Conservation (phyloP, 2,113 vertebrate species). For the Plecturocebus donacophilus region DNA sequence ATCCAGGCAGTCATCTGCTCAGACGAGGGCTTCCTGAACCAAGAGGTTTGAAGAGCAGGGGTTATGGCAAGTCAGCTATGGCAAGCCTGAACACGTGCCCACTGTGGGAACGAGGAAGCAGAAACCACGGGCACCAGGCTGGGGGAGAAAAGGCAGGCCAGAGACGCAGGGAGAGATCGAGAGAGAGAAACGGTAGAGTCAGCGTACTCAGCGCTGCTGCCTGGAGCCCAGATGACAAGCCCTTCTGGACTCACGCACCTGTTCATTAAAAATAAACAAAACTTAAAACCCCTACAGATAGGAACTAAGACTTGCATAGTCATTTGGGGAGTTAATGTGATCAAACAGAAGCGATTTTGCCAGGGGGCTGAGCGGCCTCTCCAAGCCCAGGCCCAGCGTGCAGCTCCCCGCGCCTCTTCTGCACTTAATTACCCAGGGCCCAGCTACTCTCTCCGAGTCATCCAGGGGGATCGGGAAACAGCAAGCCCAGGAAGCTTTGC, state of each 20-base stretch:
- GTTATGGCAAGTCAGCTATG: rapidly evolving
- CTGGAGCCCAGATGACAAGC: rapidly evolving
- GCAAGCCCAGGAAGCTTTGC: not conserved
- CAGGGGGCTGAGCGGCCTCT: too few species aligned
- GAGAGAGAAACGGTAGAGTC: not conserved
- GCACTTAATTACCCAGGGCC: not conserved
- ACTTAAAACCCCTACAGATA: not conserved
- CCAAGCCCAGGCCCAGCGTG: not conserved
- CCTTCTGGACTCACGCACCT: rapidly evolving
- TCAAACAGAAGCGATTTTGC: not conserved
- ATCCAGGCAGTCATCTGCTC: rapidly evolving
- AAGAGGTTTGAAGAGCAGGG: not conserved
- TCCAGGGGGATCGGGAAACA: not conserved
- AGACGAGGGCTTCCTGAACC: not conserved
- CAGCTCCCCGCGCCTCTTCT: not conserved
- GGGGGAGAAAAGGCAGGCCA: too few species aligned
- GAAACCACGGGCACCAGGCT: rapidly evolving
- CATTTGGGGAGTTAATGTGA: not conserved
- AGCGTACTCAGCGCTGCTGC: rapidly evolving
- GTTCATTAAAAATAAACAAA: not conserved
- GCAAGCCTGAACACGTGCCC: rapidly evolving
- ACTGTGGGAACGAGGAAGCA: rapidly evolving
- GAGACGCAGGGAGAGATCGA: too few species aligned
- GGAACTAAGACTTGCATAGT: not conserved
- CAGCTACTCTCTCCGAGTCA: not conserved